Base-by-base conservation (phyloP, 2,113 vertebrate species). In the Falcunculus frontatus region DNA sequence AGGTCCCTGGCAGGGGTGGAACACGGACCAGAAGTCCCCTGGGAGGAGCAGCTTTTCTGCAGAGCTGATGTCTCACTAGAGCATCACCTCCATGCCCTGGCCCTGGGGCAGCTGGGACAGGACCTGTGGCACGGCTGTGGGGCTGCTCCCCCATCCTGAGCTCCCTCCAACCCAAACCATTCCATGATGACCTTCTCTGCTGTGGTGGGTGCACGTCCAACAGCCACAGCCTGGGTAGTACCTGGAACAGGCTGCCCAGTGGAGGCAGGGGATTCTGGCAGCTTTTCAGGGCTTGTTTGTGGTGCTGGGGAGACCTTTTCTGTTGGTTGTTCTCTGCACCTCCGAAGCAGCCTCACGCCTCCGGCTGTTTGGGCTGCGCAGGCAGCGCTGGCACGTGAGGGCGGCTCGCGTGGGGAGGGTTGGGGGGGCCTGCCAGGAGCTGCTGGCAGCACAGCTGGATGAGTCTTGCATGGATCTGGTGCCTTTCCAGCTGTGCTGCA, bases 121-220 rank as follows among this genome's bases (percentile, higher is more conserved):
- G 25, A 17, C 3, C 32, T 37, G 62, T 35, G 72, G 44, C 53
- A 15, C 21, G 6, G 44, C 63, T 27, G 7, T 3, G 5, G 44
- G 22, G 49, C 63, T 86, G 59, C 55, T 57, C 9, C 30, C 3
- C 20, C 35, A 6, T 9, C 68, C 62, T 14, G 47, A 49, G 55
- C 1, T 84, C 8, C 56, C 35, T 23, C 63, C 87, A 37, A 4
- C 22, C 72, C 72, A 29, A 63, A 63, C 56, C 49, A 25, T 8
- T 20, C 70, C 3, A 3, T 0, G 1, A 1, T 11, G 37, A 15
- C 41, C 49, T 44, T 16, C 16, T 17, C n/a, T 2, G 10, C 6
- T 2, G 4, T 6, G 4, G 11, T 0, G 26, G 30, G 9, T 10
- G 42, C 59, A 6, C 0, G 0, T 56, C 55, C 41, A 8, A 2